Evolutionary conservation across 2,888 invertebrate species (phyloP).

Genomic region (Blastobasis lacticolella): DNA sequence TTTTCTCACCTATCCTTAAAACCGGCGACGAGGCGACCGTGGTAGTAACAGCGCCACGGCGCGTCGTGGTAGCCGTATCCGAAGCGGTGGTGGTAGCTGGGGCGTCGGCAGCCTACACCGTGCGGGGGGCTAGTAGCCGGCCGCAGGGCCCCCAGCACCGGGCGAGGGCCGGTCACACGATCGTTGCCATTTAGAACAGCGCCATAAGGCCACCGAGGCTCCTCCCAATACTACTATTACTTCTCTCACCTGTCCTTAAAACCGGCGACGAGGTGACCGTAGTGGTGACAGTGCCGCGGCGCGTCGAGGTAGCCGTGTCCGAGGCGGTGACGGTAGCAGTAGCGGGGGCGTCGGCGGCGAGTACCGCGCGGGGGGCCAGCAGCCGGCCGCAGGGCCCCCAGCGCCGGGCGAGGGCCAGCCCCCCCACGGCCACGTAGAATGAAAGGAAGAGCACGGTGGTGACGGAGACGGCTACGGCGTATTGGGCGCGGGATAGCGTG

Average conservation of each 20-base stretch:
- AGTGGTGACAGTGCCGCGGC: too few relatives aligned
- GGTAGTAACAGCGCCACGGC: too few relatives aligned
- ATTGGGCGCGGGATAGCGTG: constrained; percentile 44
- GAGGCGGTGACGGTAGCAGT: not conserved
- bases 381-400: constrained; percentile 33
- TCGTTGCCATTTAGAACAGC: constrained; percentile 41
- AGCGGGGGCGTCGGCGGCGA: constrained; percentile 16
- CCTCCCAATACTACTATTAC: not conserved
- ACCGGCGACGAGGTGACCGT: too few relatives aligned
- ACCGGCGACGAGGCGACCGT: too few relatives aligned
- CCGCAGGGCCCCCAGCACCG: constrained; percentile 46
- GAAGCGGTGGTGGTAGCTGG: not conserved
- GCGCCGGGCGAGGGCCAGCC: constrained; percentile 50
- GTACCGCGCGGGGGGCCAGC: constrained; percentile 44
- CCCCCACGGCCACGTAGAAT: constrained; percentile 48
- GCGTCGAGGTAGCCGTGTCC: not conserved
- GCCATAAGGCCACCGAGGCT: not conserved
- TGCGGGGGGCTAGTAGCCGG: constrained; percentile 35
- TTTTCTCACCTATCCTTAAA: not conserved
- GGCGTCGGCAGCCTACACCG: constrained; percentile 31
- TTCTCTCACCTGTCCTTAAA: not conserved
- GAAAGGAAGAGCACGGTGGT: constrained; percentile 38
- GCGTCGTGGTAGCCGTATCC: not conserved
- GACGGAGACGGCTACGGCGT: constrained; percentile 34
- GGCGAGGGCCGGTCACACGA: constrained; percentile 45